These are phyloP conservation scores for Laspeyria flexula DNA, from an alignment of 2,888 invertebrate species.

Conservation along the genomic window DNA sequence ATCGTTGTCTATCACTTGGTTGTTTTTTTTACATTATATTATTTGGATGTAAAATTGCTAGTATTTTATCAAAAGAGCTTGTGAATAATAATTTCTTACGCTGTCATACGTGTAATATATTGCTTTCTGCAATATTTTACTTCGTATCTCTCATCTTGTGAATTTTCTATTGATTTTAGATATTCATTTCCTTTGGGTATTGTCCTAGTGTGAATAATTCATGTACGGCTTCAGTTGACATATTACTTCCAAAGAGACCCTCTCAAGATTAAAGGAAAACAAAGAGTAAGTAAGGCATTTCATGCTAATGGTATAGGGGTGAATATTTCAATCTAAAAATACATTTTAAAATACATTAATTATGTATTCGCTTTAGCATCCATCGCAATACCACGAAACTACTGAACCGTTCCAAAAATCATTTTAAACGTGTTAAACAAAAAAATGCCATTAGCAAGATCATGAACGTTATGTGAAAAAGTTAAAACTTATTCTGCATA, in stretches of 20 bases:
- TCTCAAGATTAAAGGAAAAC: slow-evolving; percentile 65
- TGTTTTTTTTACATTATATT: no score
- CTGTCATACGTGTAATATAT: background rate
- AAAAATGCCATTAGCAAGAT: slow-evolving; percentile 25
- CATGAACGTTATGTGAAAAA: slow-evolving; percentile 21
- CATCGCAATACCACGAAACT: slow-evolving; percentile 13
- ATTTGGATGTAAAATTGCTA: background rate
- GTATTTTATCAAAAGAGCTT: background rate
- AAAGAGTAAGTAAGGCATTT: slow-evolving; percentile 44
- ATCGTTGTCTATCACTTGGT: background rate
- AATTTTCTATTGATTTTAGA: slow-evolving; percentile 34
- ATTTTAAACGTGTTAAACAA: slow-evolving; percentile 22
- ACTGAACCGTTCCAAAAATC: slow-evolving; percentile 17
- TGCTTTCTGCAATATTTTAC: background rate
- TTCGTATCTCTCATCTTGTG: slow-evolving; percentile 16
- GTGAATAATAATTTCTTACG: background rate
- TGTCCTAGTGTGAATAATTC: slow-evolving; percentile 70
- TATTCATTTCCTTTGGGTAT: slow-evolving; percentile 59
- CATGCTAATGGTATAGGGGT: slow-evolving; percentile 44
- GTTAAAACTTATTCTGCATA: slow-evolving; percentile 22
- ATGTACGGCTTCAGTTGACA: slow-evolving; percentile 65
- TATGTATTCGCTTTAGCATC: slow-evolving; percentile 24
- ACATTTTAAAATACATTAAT: slow-evolving; percentile 19
- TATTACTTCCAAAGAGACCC: slow-evolving; percentile 61
- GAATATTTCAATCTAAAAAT: slow-evolving; percentile 39